Base-by-base conservation (phyloP, 2,113 vertebrate genomes). In the Cynocephalus volans region DNA sequence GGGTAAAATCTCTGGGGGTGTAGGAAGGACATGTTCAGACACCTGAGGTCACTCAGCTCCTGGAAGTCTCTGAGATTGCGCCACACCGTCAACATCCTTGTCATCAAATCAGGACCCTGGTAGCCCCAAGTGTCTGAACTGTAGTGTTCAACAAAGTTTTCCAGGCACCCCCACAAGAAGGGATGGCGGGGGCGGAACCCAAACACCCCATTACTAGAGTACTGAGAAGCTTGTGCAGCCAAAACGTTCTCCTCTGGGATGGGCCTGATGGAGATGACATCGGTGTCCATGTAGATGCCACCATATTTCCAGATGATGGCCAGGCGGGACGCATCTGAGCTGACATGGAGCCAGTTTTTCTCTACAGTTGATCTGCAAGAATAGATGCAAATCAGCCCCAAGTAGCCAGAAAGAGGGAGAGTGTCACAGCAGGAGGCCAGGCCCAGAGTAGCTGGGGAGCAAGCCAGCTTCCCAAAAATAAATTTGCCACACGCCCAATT, bases 1-100 rank as follows among this genome's bases (percentile, higher is more conserved):
- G 99, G 99, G 81, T 99, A 99, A 96, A 99, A 99, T 36, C 99
- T 98, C 45, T 98, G 97, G 0, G 99, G 99, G 21, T 99, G 98
- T 19, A 99, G 96, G 93, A 99, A 99, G 54, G 98, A 98, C 62
- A 99, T 96, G 48, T 99, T 98, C 69, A 79, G 95, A 88, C 99
- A 99, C 67, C 65, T 97, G 50, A 98, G 98, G 87, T 99, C 98
- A 23, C 98, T 97, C 0, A 97, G 33, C 73, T 97, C 97, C 17
- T 96, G 81, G 96, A 99, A 99, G 65, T 98, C 88, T 0, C 96
- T 80, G 1, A 99, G 98, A 88, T 93, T 98, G 96, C 99, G 99
- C 88, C 98, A 98, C 0, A 97, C 52, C 84, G 87, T 98, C 65
- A 99, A 97, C 98, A 99, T 97, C 90, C 99, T 98, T 0, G 99